phyloP scores from a whole-genome alignment of 2,113 vertebrate species.

The Columbina picui region DNA sequence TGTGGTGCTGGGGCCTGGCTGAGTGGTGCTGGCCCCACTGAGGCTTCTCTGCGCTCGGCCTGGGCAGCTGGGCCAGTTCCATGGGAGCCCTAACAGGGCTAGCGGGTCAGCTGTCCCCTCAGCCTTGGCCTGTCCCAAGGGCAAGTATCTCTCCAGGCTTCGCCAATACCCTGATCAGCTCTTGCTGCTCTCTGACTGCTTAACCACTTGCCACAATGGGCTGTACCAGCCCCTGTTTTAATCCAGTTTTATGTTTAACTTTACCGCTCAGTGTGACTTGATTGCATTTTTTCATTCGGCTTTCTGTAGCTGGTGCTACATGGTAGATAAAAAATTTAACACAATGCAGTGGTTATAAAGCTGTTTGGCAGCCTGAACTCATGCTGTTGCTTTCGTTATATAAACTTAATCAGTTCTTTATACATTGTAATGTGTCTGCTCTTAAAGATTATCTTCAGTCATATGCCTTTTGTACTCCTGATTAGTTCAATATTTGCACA shows the following conservation, averaged over 20 bases:
- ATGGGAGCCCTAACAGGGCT: neutral
- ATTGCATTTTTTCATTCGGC: neutral
- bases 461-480: neutral
- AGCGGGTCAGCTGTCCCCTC: neutral
- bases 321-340: neutral
- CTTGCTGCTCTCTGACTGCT: neutral
- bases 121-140: neutral
- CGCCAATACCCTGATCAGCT: neutral
- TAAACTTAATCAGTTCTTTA: neutral
- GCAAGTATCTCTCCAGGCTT: neutral
- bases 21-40: no score
- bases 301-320: neutral
- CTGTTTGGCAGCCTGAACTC: neutral
- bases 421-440: neutral
- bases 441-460: neutral
- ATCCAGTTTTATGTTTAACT: neutral
- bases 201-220: neutral
- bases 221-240: neutral
- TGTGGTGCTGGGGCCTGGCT: no score
- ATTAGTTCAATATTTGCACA: neutral
- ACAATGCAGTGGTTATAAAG: neutral
- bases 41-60: rapidly evolving
- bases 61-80: no score
- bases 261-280: neutral
- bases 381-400: neutral